Evolutionary conservation across 2,888 invertebrate genomes (phyloP).

Genomic region (Thyatira batis): DNA sequence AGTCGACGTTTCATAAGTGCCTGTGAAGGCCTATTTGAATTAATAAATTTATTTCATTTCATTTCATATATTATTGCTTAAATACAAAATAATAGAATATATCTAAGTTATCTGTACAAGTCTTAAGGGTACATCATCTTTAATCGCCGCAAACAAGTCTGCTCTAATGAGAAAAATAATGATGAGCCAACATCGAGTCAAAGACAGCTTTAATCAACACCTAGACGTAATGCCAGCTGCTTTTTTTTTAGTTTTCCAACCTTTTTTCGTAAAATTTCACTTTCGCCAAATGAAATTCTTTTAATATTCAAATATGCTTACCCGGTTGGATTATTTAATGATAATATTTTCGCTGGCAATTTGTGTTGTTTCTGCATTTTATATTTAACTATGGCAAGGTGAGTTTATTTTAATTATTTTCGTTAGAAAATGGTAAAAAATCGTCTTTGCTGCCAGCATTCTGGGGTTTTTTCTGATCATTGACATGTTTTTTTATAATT

Average conservation of each 20-base stretch:
- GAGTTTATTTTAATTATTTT: too few relatives aligned
- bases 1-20: too few relatives aligned
- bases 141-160: slow-evolving; percentile 66
- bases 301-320: background rate
- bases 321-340: background rate
- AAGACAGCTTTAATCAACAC: slow-evolving; percentile 64
- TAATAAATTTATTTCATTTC: too few relatives aligned
- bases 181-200: slow-evolving; percentile 54
- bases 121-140: slow-evolving; percentile 55
- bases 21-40: too few relatives aligned
- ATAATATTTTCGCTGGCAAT: too few relatives aligned
- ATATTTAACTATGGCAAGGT: too few relatives aligned
- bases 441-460: too few relatives aligned
- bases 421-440: too few relatives aligned
- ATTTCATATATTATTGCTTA: too few relatives aligned
- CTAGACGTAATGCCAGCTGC: slow-evolving; percentile 17
- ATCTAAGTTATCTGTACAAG: slow-evolving; percentile 24
- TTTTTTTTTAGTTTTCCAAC: background rate
- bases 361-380: background rate
- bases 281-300: background rate
- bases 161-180: slow-evolving; percentile 79
- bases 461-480: too few relatives aligned
- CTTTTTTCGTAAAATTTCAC: background rate
- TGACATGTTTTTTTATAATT: too few relatives aligned
- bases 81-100: background rate